These are phyloP conservation scores for Pollimyrus isidori DNA, from an alignment of 2,113 vertebrate genomes.

Conservation along the genomic window DNA sequence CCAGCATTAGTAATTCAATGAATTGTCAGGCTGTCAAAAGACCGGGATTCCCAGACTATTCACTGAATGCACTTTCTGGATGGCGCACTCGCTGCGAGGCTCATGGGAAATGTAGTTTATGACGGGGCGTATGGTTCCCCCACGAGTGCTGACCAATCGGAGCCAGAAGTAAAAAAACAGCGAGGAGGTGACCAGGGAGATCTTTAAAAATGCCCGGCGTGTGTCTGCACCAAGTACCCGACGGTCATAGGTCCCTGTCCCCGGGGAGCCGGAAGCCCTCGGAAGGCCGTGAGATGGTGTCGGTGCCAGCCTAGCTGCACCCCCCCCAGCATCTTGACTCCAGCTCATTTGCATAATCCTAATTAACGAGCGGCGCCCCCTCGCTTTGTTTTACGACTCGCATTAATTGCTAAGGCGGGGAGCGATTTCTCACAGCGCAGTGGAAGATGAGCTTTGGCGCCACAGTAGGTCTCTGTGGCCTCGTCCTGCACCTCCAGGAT, in stretches of 20 bases:
- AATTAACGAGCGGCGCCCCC: neutral
- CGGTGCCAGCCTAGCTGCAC: no score
- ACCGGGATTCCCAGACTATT: neutral
- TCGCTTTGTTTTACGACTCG: neutral
- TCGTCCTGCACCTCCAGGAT: neutral
- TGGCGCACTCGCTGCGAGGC: neutral
- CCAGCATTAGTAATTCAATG: neutral
- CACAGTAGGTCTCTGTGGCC: neutral
- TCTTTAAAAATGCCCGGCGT: neutral
- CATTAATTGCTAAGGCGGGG: constrained; percentile 1
- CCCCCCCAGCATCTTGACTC: neutral
- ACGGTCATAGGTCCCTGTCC: neutral
- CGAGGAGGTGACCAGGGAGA: neutral
- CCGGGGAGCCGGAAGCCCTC: neutral
- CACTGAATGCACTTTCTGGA: neutral
- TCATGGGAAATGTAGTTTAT: neutral
- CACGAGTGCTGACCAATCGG: neutral
- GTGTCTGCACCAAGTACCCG: neutral
- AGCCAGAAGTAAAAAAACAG: neutral
- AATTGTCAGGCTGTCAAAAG: neutral
- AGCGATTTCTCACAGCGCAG: neutral
- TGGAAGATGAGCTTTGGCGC: no score
- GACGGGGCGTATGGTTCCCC: neutral
- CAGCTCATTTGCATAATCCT: constrained; percentile 3
- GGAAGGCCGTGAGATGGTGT: neutral